These are phyloP conservation scores for Echinarachnius parma DNA, from an alignment of 53 echinoderm and acorn worm genomes.

Conservation along the genomic window DNA sequence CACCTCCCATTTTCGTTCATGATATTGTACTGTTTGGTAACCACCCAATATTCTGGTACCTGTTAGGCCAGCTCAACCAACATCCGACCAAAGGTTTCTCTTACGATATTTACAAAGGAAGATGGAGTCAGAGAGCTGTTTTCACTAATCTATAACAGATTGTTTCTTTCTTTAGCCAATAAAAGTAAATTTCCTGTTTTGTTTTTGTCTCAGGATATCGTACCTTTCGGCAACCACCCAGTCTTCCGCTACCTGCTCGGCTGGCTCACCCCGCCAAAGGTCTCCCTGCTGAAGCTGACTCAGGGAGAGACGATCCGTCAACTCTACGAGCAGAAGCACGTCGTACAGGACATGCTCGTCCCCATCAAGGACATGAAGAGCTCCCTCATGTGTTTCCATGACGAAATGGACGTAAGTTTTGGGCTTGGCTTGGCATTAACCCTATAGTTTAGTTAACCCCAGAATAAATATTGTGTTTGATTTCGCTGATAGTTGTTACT, in stretches of 20 bases:
- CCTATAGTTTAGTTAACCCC: too few species aligned
- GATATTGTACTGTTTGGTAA: slow-evolving; percentile 77
- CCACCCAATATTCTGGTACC: slow-evolving; percentile 34
- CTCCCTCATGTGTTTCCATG: slow-evolving; percentile 67
- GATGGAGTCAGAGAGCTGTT: too few species aligned
- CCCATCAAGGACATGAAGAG: slow-evolving; percentile 56
- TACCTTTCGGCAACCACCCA: slow-evolving; percentile 58
- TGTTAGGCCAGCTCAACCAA: not conserved
- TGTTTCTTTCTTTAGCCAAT: too few species aligned
- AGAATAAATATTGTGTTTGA: too few species aligned
- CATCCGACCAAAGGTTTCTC: too few species aligned
- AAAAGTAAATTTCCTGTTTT: not conserved
- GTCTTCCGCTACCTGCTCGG: slow-evolving; percentile 83
- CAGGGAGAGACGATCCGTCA: slow-evolving; percentile 67
- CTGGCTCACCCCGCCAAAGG: slow-evolving; percentile 92
- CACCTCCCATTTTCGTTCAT: slow-evolving; percentile 17
- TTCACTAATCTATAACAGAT: too few species aligned
- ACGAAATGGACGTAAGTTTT: slow-evolving; percentile 62
- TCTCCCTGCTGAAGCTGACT: slow-evolving; percentile 87
- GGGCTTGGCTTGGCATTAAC: too few species aligned
- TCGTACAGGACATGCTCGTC: slow-evolving; percentile 91
- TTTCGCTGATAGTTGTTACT: too few species aligned
- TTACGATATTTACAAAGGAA: too few species aligned
- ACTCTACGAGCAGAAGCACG: slow-evolving; percentile 80
- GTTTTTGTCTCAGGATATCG: slow-evolving; percentile 45